Evolutionary conservation across 1,140 invertebrate species (phyloP), one percentile per base, ranked within the genome.

Genomic region (Drosophila lini): DNA sequence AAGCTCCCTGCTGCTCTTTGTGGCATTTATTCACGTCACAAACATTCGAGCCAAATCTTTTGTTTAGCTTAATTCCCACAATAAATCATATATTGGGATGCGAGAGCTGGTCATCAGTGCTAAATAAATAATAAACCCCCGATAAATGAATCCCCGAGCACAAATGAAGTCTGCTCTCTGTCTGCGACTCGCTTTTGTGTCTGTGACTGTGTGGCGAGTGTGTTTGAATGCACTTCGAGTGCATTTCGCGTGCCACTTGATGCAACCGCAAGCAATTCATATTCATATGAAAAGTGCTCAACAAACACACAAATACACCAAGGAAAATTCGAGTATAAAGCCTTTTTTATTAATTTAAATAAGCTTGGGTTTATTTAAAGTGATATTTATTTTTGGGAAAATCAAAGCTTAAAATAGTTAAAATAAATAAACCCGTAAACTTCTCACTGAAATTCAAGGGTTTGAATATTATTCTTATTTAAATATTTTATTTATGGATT

Each of bases 251-350:
- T 77, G 73, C 80, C 84, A 89, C 83, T 88, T 88, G 82, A 84
- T 78, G 61, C 73, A 71, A 84, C 84, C 84, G 59, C 83, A 86
- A 86, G 81, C 79, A 80, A 89, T 88, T 88, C 84, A 89, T 89
- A 88, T 89, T 88, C 84, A 88, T 89, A 89, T 83, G 83, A 60
- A 80, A 88, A 89, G 74, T 84, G 56, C 80, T 61, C 75, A 58
- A 48, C 79, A 80, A 84, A 77, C 77, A 69, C 58, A 81, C 67
- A 31, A 36, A 16, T 70, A 56, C 78, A 60, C 74, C 47, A n/a
- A 13, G 19, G 25, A 32, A 58, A 56, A 56, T 0, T 5, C 25
- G 2, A 2, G 8, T 0, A 2, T 0, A 6, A 13, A 45, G 3
- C 8, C 15, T 15, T 15, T 5, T 15, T 19, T 15, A 47, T 15